Evolutionary conservation across 2,888 invertebrate genomes (phyloP).

Genomic region (Dilophus febrilis): DNA sequence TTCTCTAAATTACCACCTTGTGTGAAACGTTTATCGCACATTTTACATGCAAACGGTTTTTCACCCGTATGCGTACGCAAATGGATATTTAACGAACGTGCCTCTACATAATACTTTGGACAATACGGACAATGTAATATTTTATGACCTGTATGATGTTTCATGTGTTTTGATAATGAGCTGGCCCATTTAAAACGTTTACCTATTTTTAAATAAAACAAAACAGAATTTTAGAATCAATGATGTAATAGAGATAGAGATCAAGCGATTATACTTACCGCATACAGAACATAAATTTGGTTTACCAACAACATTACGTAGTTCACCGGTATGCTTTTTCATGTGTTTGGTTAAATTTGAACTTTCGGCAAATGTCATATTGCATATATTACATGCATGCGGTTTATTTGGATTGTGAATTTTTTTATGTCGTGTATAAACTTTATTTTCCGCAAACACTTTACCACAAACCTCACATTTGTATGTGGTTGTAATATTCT

Average conservation of each 20-base stretch:
- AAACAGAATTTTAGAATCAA: too few relatives aligned
- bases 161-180: conserved; percentile 34
- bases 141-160: conserved; percentile 34
- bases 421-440: conserved; percentile 31
- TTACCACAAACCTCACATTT: conserved; percentile 29
- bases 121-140: conserved; percentile 31
- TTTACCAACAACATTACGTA: conserved; percentile 30
- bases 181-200: conserved; percentile 34
- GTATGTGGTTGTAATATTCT: not conserved
- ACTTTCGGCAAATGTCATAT: conserved; percentile 33
- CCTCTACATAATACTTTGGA: conserved; percentile 32
- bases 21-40: conserved; percentile 7
- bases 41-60: conserved; percentile 5
- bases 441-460: conserved; percentile 27
- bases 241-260: too few relatives aligned
- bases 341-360: conserved; percentile 33
- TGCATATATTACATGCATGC: conserved; percentile 31
- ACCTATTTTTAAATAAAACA: too few relatives aligned
- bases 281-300: conserved; percentile 32
- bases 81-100: conserved; percentile 15
- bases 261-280: conserved; percentile 17
- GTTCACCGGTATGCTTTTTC: conserved; percentile 33
- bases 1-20: conserved; percentile 8
- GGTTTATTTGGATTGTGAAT: conserved; percentile 32
- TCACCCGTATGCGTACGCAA: conserved; percentile 9